Evolutionary conservation across 2,888 invertebrate genomes (phyloP).

Genomic region (Meteorus cinctellus): DNA sequence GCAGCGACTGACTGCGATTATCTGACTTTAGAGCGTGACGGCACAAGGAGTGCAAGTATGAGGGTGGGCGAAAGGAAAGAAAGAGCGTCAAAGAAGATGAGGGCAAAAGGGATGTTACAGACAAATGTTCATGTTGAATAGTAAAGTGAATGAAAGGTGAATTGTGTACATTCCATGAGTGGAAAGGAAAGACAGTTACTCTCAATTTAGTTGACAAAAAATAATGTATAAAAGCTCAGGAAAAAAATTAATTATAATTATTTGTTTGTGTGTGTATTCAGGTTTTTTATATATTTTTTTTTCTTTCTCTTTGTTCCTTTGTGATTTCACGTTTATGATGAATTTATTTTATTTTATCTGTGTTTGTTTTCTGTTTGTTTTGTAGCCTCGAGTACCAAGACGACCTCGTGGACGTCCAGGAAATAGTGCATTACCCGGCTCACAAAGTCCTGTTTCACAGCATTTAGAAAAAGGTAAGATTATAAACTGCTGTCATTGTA

Average conservation of each 20-base stretch:
- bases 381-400: slow-evolving; percentile 68
- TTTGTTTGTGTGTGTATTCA: too few relatives aligned
- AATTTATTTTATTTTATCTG: not conserved
- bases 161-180: not conserved
- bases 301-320: not conserved
- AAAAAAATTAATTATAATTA: too few relatives aligned
- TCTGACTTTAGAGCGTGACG: slow-evolving; percentile 45
- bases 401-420: slow-evolving; percentile 70
- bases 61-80: not conserved
- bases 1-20: slow-evolving; percentile 54
- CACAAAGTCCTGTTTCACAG: slow-evolving; percentile 67
- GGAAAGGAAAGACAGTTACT: slow-evolving; percentile 1
- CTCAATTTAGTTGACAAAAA: slow-evolving; percentile 8
- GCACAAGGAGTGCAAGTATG: slow-evolving; percentile 28
- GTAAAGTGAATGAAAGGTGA: slow-evolving; percentile 23
- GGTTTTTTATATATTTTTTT: not conserved
- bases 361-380: slow-evolving; percentile 40
- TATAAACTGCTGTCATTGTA: not conserved
- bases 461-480: slow-evolving; percentile 69
- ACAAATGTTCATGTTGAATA: slow-evolving; percentile 35
- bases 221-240: not conserved
- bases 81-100: slow-evolving; percentile 5
- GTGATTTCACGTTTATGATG: not conserved
- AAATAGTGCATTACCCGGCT: slow-evolving; percentile 64
- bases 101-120: slow-evolving; percentile 36